Conservation (phyloP, 2,888 invertebrate species). For the Serrognathus titanus region DNA sequence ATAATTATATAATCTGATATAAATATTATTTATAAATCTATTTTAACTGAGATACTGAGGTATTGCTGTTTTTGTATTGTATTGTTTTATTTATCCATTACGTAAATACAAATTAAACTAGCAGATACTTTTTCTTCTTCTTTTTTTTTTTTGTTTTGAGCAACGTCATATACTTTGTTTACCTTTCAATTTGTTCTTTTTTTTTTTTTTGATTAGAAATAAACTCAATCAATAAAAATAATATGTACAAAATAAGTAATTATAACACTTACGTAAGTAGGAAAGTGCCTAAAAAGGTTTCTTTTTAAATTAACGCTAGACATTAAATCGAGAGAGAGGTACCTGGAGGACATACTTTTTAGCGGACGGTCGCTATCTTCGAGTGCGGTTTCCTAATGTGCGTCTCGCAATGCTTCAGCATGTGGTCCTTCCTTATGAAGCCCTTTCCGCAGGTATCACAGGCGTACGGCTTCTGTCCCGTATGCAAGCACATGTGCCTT, state of each 20-base stretch:
- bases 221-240: conserved; percentile 22
- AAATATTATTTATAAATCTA: conserved; percentile 42
- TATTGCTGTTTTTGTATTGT: conserved; percentile 49
- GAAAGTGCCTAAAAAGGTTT: conserved; percentile 36
- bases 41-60: conserved; percentile 50
- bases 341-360: conserved; percentile 10
- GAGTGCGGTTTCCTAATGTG: conserved; percentile 61
- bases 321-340: neutral
- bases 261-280: conserved; percentile 28
- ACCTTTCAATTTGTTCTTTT: neutral
- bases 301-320: neutral
- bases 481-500: conserved; percentile 82
- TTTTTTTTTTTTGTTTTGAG: too few relatives aligned
- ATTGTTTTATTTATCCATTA: conserved; percentile 9
- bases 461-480: conserved; percentile 78
- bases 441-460: conserved; percentile 82
- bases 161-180: neutral
- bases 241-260: conserved; percentile 33
- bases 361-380: conserved; percentile 32
- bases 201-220: neutral
- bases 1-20: conserved; percentile 41
- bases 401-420: conserved; percentile 82
- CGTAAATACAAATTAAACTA: too few relatives aligned
- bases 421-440: conserved; percentile 87
- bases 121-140: too few relatives aligned